Percentiles rank a stretch among this genome's conserved stretches.
phyloP scores from a whole-genome alignment of 30 jellyfish, hydroid and myxozoan species.

The Hydra vulgaris region DNA sequence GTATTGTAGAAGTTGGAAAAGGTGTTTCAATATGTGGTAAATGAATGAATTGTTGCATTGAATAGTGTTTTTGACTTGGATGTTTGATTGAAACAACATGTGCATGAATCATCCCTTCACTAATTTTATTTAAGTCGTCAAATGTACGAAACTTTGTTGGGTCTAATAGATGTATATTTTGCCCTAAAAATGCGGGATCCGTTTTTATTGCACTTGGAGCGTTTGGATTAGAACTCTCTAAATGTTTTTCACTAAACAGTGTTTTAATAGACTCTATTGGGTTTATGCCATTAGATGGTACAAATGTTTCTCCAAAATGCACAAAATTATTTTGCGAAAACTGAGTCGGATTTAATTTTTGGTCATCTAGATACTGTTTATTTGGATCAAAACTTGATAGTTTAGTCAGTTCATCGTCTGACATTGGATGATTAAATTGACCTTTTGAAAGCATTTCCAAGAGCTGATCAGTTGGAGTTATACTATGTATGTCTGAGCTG shows the following conservation, averaged over 20 bases:
- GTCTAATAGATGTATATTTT: conserved; percentile 44
- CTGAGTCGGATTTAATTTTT: conserved; percentile 7
- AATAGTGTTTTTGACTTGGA: background rate
- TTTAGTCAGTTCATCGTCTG: conserved; percentile 44
- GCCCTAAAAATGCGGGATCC: conserved; percentile 64
- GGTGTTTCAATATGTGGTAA: background rate
- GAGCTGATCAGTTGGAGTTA: conserved; percentile 81
- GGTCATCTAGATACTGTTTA: conserved; percentile 41
- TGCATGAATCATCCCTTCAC: conserved; percentile 61
- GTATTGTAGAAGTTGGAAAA: background rate
- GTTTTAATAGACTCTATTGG: conserved; percentile 23
- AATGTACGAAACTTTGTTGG: conserved; percentile 44
- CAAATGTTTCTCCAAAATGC: conserved; percentile 42
- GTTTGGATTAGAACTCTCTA: background rate
- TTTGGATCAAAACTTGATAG: conserved; percentile 74
- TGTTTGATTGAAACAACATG: conserved; percentile 30
- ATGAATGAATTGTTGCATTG: background rate
- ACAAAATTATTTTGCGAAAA: conserved; percentile 8
- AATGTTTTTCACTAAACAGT: background rate
- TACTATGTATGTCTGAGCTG: conserved; percentile 40
- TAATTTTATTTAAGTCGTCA: conserved; percentile 53
- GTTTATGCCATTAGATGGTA: conserved; percentile 49
- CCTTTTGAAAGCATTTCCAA: conserved; percentile 70
- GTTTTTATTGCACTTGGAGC: conserved; percentile 8
- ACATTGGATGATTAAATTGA: conserved; percentile 44